Evolutionary conservation across 2,113 vertebrate genomes (phyloP), one percentile per base, ranked within the genome.

Genomic region (Notothenia coriiceps): DNA sequence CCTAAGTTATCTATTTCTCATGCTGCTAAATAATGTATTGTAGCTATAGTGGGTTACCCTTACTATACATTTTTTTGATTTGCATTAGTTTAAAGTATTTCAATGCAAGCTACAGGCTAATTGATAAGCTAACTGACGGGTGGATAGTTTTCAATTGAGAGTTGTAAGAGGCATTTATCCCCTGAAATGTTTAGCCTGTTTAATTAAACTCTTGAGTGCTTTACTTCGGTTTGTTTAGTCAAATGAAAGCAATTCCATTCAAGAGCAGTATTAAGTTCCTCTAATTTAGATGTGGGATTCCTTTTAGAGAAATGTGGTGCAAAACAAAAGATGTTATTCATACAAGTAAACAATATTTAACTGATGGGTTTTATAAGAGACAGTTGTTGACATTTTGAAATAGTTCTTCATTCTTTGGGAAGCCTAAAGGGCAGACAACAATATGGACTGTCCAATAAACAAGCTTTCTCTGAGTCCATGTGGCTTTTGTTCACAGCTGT

Each of bases 381-480:
- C 20, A 29, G 12, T 18, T 54, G 61, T 40, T 82, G 65, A 69
- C 67, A 52, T 60, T 54, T 60, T 47, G 35, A 40, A 63, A 14
- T 13, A 60, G 9, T 55, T 62, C 51, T 47, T 69, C 33, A 20
- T 57, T 20, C 13, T 65, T 54, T 57, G 25, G 12, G 15, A 46
- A 51, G 25, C 9, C 15, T 6, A 56, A 56, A 55, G 3, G 29
- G 2, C 20, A 65, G 77, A 65, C 63, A 40, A 61, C 35, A 55
- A 40, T 4, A 6, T 29, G 29, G 12, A 50, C 64, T n/a, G 18
- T 35, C 22, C 10, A 8, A n/a, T 49, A 70, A 78, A 70, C 29
- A 60, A 68, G 11, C 49, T 18, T 3, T 43, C n/a, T 5, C 46
- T n/a, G 5, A 70, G 29, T 56, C 15, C 57, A 54, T 46, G 44